A percentile compares a stretch with the other conserved stretches of the same genome.
phyloP scores from a whole-genome alignment of 2,113 vertebrate species.

The Nibea albiflora region DNA sequence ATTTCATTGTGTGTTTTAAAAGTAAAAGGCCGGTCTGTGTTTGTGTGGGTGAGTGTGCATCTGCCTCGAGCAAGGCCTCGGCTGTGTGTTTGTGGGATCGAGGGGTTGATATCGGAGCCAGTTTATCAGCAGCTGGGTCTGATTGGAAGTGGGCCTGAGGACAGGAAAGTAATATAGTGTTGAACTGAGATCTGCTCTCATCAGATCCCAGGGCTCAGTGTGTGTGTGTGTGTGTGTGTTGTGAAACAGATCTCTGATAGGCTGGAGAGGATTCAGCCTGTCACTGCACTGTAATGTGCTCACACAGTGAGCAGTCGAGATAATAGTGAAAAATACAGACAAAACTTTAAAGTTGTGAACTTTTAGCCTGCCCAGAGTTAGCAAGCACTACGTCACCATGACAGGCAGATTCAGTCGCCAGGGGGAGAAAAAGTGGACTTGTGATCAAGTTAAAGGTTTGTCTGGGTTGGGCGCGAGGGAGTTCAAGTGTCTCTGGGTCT shows the following conservation, averaged over 20 bases:
- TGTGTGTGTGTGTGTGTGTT: conserved; percentile 23
- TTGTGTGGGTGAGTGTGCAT: not conserved
- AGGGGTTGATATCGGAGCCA: conserved; percentile 44
- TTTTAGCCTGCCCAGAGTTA: no score
- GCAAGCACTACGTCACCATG: no score
- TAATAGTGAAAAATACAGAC: not conserved
- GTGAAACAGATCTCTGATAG: conserved; percentile 23
- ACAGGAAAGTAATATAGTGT: conserved; percentile 68
- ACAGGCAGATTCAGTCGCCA: no score
- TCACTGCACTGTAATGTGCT: not conserved
- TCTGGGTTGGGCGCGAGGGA: no score
- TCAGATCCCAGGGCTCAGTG: conserved; percentile 49
- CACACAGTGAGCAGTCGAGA: not conserved
- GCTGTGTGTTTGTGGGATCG: not conserved
- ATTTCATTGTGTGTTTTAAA: conserved; percentile 35
- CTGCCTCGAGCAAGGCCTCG: not conserved
- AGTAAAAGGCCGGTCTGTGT: conserved; percentile 15
- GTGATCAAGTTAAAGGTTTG: no score
- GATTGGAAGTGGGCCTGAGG: conserved; percentile 64
- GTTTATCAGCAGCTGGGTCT: conserved; percentile 67
- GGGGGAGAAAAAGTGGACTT: no score
- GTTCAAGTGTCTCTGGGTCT: no score
- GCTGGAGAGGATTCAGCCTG: conserved; percentile 10
- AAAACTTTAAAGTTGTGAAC: no score
- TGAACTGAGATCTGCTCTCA: conserved; percentile 65